Conservation (phyloP, 2,113 vertebrate genomes). For the Corydoras maculifer region DNA sequence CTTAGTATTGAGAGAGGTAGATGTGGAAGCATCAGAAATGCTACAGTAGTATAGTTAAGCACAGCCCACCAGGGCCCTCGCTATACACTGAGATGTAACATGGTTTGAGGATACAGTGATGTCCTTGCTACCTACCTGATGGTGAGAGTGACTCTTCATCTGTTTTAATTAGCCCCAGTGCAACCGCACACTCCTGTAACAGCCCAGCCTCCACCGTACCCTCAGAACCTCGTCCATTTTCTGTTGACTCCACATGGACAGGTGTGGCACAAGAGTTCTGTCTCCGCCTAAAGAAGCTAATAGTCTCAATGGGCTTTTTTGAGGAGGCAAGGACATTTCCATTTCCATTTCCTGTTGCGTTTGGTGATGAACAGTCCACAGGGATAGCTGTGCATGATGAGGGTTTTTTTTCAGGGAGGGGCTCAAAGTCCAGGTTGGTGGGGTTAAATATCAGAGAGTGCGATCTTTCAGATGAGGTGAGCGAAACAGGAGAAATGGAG, state of each 20-base stretch:
- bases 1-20: too few species aligned
- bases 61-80: too few species aligned
- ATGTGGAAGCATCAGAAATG: too few species aligned
- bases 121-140: conserved; percentile 47
- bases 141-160: conserved; percentile 40
- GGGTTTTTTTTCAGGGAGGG: conserved; percentile 11
- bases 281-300: not conserved
- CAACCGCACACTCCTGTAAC: conserved; percentile 53
- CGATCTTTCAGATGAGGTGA: conserved; percentile 13
- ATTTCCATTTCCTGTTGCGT: conserved; percentile 31
- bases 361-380: conserved; percentile 15
- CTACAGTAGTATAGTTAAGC: too few species aligned
- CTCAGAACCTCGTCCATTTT: not conserved
- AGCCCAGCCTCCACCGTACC: conserved; percentile 47
- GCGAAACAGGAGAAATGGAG: conserved; percentile 49
- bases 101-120: not conserved
- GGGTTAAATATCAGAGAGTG: conserved; percentile 18
- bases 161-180: conserved; percentile 44
- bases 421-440: conserved; percentile 25
- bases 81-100: too few species aligned
- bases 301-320: conserved; percentile 2
- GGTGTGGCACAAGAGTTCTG: conserved; percentile 4
- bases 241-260: not conserved
- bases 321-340: not conserved
- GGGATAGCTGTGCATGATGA: conserved; percentile 1